Evolutionary conservation across 2,888 invertebrate species (phyloP), one percentile per base, ranked within the genome.

Genomic region (Drosophila barbarae): DNA sequence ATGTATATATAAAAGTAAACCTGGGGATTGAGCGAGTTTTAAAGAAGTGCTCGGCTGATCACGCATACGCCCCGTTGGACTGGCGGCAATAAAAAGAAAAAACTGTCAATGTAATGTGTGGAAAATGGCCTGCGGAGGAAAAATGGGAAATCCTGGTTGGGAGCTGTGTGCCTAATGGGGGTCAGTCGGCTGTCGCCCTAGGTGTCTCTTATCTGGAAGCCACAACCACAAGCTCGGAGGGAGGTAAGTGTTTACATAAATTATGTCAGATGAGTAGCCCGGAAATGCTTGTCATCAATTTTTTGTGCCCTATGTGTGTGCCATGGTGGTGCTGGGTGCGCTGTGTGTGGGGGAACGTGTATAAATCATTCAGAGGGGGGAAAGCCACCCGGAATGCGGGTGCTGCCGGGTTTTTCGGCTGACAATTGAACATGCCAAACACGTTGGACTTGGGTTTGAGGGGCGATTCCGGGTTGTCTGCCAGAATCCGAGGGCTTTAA

Each of bases 271-370:
- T 60, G 66, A 75, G 63, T 49, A 69, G 66, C 69, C 78, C 84
- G 79, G 79, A 84, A 79, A 78, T 84, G 84, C 79, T 73, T 79
- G 84, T 84, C 79, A 79, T 78, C 83, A 80, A 84, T 84, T 77
- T 83, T 61, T 63, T 52, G 36, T 50, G 38, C 73, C 55, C 66
- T 54, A 46, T 47, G 50, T 57, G 49, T 49, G 52, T 42, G 52
- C 35, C 44, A 42, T 39, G 49, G 39, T 39, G 18, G 52, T 38
- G 9, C 12, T 39, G 39, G 5, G 21, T 3, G 52, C 30, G n/a
- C 21, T 18, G 12, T 21, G 41, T n/a, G 13, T 23, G 15, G 32
- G 28, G 50, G 30, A 30, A 30, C 30, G 41, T 41, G 18, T 53
- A 63, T 63, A 63, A 63, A 63, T 64, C 64, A 63, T 52, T 63